These are phyloP conservation scores for Syrmaticus mikado DNA, from an alignment of 2,113 vertebrate genomes.

Conservation along the genomic window DNA sequence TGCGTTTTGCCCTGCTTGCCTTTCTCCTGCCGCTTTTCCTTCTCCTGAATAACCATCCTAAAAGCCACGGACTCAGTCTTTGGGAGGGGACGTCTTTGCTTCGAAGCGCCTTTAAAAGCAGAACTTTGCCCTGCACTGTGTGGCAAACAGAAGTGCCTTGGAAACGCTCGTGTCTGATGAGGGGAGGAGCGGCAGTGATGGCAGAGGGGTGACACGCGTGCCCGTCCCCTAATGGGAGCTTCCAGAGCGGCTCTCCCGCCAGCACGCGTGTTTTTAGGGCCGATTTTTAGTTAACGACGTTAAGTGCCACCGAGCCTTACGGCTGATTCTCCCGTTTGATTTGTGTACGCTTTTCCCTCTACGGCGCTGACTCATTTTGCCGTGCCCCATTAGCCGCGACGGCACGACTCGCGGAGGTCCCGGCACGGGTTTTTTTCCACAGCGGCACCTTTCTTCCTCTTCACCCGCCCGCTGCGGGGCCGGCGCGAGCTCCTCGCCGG, in stretches of 20 bases:
- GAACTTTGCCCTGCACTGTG: no score
- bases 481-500: rapidly evolving
- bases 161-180: background rate
- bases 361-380: background rate
- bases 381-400: background rate
- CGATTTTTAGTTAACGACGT: background rate
- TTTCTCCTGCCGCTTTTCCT: background rate
- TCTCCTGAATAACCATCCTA: background rate
- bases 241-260: background rate
- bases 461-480: no score
- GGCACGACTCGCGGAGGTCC: rapidly evolving
- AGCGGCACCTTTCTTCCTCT: no score
- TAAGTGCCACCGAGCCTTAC: background rate
- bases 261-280: rapidly evolving
- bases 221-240: rapidly evolving
- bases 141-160: background rate
- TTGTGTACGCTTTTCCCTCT: background rate
- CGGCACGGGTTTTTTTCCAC: background rate
- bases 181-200: background rate
- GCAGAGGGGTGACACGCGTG: background rate
- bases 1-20: background rate
- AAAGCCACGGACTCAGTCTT: background rate
- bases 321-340: background rate
- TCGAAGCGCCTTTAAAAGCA: background rate
- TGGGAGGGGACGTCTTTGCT: background rate